phyloP scores from a whole-genome alignment of 2,888 invertebrate genomes.

The Dascillus cervinus region DNA sequence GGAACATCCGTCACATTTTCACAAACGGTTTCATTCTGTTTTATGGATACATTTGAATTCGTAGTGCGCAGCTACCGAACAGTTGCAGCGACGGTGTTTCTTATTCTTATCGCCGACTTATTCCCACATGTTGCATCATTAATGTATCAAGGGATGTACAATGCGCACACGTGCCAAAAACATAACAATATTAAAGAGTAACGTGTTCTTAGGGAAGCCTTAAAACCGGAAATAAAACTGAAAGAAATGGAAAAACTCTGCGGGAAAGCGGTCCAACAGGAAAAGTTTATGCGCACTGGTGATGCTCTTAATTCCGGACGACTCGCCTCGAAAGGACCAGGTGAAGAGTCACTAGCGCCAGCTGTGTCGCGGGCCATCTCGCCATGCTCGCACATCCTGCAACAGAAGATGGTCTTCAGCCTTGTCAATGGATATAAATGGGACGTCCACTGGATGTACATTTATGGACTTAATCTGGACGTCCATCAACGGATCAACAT shows the following conservation, averaged over 20 bases:
- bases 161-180: slow-evolving; percentile 17
- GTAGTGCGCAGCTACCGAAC: slow-evolving; percentile 8
- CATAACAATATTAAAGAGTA: slow-evolving; percentile 15
- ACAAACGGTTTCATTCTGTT: slow-evolving; percentile 6
- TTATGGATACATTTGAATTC: slow-evolving; percentile 10
- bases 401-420: too few relatives aligned
- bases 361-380: slow-evolving; percentile 37
- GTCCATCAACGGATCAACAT: too few relatives aligned
- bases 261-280: slow-evolving; percentile 11
- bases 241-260: too few relatives aligned
- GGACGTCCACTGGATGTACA: too few relatives aligned
- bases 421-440: too few relatives aligned
- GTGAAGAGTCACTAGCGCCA: slow-evolving; percentile 38
- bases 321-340: slow-evolving; percentile 34
- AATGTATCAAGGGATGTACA: slow-evolving; percentile 14
- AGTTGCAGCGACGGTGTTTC: slow-evolving; percentile 7
- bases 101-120: slow-evolving; percentile 12
- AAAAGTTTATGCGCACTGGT: slow-evolving; percentile 17
- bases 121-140: slow-evolving; percentile 18
- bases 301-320: slow-evolving; percentile 30
- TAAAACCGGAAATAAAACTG: slow-evolving; percentile 6
- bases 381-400: slow-evolving; percentile 39
- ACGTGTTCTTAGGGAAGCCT: slow-evolving; percentile 7
- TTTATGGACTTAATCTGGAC: too few relatives aligned
- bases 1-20: slow-evolving; percentile 10